Evolutionary conservation across 23 tunicate genomes (phyloP).

Genomic region (Halocynthia roretzi): DNA sequence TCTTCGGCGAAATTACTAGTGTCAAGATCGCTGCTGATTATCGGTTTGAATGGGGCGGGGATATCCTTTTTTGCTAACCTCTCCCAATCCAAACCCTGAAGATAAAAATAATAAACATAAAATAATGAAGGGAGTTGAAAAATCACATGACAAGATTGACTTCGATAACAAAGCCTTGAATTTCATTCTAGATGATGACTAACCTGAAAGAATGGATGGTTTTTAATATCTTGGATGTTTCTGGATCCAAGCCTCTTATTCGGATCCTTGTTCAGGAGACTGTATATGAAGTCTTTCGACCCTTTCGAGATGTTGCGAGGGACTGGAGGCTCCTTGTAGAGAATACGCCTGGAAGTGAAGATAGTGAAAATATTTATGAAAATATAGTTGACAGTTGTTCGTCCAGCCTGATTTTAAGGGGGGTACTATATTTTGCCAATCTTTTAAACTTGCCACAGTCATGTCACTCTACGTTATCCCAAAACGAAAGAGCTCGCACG

Average conservation of each 20-base stretch:
- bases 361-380: no score
- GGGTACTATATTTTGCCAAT: no score
- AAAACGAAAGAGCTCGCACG: not conserved
- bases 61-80: slow-evolving; percentile 51
- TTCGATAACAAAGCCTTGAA: not conserved
- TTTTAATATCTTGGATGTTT: slow-evolving; percentile 50
- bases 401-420: no score
- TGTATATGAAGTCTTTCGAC: slow-evolving; percentile 73
- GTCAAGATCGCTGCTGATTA: slow-evolving; percentile 66
- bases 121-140: no score
- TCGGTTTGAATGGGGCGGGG: slow-evolving; percentile 90
- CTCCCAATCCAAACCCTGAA: slow-evolving; percentile 81
- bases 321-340: slow-evolving; percentile 66
- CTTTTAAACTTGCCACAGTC: no score
- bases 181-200: not conserved
- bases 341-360: slow-evolving; percentile 45
- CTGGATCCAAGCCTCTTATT: slow-evolving; percentile 64
- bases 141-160: no score
- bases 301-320: slow-evolving; percentile 45
- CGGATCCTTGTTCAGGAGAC: slow-evolving; percentile 81
- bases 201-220: slow-evolving; percentile 70
- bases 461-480: not conserved
- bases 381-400: no score
- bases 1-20: slow-evolving; percentile 96
- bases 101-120: not conserved